Conservation (phyloP, 2,888 invertebrate genomes). For the Colletes collaris region DNA sequence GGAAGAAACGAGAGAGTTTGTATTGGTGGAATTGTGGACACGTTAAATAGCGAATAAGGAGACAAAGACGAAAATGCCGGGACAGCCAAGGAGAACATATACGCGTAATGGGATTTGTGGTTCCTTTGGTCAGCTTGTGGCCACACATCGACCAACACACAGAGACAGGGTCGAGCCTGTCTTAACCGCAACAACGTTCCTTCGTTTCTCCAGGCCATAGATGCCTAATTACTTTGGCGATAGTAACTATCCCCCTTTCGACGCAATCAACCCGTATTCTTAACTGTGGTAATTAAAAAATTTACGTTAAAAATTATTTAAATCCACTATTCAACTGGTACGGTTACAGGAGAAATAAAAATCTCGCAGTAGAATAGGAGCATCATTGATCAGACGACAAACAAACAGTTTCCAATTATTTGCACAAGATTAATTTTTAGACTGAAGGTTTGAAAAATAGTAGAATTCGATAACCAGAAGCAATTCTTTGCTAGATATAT, state of each 20-base stretch:
- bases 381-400: neutral
- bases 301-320: neutral
- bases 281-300: no score
- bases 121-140: constrained; percentile 64
- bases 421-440: no score
- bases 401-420: no score
- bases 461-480: no score
- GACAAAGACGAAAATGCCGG: constrained; percentile 34
- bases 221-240: constrained; percentile 47
- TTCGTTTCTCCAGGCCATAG: constrained; percentile 33
- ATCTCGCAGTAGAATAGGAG: neutral
- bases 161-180: constrained; percentile 43
- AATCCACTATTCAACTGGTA: neutral
- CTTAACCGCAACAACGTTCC: constrained; percentile 52
- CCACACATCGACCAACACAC: constrained; percentile 53
- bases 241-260: constrained; percentile 14
- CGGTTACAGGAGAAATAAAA: neutral
- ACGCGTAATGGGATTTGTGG: constrained; percentile 70
- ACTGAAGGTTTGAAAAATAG: no score
- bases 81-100: constrained; percentile 43
- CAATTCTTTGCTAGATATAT: no score
- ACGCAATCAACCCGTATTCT: neutral
- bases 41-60: constrained; percentile 35
- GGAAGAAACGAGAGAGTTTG: neutral
- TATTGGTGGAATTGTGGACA: neutral